Percentiles rank a stretch among this genome's conserved stretches.
phyloP scores from a whole-genome alignment of 2,113 vertebrate genomes.

The Monopterus albus region DNA sequence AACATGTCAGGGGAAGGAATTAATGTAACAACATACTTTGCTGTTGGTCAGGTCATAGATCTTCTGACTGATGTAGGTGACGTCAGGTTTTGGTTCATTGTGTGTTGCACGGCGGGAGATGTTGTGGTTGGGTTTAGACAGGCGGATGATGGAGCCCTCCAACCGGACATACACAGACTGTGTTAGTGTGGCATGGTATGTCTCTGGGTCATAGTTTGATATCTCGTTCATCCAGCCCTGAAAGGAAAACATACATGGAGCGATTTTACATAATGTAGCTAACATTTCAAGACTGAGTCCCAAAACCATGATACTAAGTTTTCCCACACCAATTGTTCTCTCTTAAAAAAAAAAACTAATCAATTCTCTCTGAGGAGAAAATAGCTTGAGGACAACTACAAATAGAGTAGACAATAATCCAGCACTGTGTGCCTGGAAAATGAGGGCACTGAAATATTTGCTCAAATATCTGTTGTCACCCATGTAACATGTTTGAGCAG shows the following conservation, averaged over 20 bases:
- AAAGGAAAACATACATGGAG: slow-evolving; percentile 41
- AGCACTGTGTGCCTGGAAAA: neutral
- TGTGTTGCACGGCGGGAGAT: slow-evolving; percentile 91
- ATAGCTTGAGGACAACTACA: neutral
- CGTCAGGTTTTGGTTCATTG: slow-evolving; percentile 92
- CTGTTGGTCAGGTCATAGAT: slow-evolving; percentile 95
- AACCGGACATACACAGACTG: slow-evolving; percentile 94
- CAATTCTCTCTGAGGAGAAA: neutral
- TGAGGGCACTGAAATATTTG: slow-evolving; percentile 3
- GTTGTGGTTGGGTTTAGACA: slow-evolving; percentile 98
- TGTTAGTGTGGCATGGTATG: slow-evolving; percentile 94
- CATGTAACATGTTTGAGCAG: neutral
- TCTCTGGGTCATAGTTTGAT: slow-evolving; percentile 94
- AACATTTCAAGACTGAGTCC: no score
- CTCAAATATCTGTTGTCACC: neutral
- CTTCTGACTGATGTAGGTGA: slow-evolving; percentile 95
- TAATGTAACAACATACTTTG: slow-evolving; percentile 82
- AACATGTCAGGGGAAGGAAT: neutral
- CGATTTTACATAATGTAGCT: neutral
- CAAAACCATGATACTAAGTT: neutral
- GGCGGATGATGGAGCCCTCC: slow-evolving; percentile 91
- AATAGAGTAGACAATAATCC: neutral
- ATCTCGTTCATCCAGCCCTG: slow-evolving; percentile 99
- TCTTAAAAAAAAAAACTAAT: neutral
- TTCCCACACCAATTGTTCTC: neutral